These are phyloP conservation scores for Minunthozetes semirufus DNA, from an alignment of 2,888 invertebrate genomes.

Conservation along the genomic window DNA sequence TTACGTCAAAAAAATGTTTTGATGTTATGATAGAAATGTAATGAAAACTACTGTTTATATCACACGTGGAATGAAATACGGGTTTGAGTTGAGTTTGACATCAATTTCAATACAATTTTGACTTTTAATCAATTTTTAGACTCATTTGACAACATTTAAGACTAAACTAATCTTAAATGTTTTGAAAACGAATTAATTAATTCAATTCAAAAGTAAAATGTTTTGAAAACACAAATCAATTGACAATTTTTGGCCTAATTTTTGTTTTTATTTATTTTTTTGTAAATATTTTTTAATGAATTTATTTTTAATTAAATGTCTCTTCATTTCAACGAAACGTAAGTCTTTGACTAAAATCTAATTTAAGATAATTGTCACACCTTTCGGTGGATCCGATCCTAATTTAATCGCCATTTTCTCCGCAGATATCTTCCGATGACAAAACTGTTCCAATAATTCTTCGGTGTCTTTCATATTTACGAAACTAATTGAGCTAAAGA, in stretches of 20 bases:
- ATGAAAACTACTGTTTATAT: background rate
- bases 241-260: too few relatives aligned
- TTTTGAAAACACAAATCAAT: too few relatives aligned
- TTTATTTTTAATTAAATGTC: too few relatives aligned
- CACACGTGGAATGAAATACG: conserved; percentile 2
- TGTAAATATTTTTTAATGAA: too few relatives aligned
- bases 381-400: too few relatives aligned
- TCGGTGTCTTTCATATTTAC: background rate
- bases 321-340: too few relatives aligned
- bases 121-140: background rate
- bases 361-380: too few relatives aligned
- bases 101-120: background rate
- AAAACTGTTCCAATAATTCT: background rate
- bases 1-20: background rate
- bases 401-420: too few relatives aligned
- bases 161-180: background rate
- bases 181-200: background rate
- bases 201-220: too few relatives aligned
- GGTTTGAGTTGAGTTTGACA: background rate
- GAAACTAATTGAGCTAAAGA: background rate
- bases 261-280: too few relatives aligned
- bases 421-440: background rate
- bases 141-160: background rate
- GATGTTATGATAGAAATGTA: background rate
- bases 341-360: too few relatives aligned